phyloP scores from a whole-genome alignment of 2,888 invertebrate species.

The Scaptomyza caliginosa region DNA sequence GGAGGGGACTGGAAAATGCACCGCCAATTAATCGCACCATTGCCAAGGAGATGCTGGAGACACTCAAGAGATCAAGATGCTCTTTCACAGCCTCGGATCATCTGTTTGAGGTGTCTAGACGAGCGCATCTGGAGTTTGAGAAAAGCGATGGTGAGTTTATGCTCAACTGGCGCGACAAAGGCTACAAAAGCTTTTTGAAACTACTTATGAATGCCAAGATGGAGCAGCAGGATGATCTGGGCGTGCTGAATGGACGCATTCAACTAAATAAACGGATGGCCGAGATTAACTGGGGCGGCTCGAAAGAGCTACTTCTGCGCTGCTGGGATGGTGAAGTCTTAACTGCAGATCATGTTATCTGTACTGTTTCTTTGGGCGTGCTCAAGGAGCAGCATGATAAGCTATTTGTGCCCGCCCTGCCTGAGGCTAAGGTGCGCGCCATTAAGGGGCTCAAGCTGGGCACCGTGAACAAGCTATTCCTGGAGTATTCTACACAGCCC shows the following conservation, averaged over 20 bases:
- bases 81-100: conserved; percentile 86
- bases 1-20: conserved; percentile 52
- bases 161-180: conserved; percentile 90
- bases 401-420: conserved; percentile 85
- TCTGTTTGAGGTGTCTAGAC: conserved; percentile 88
- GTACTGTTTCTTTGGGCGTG: conserved; percentile 87
- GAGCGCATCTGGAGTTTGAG: conserved; percentile 87
- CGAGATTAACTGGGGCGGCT: conserved; percentile 64
- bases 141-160: conserved; percentile 88
- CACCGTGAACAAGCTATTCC: conserved; percentile 86
- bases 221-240: conserved; percentile 52
- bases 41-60: conserved; percentile 86
- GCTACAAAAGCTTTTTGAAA: conserved; percentile 88
- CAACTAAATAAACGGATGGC: conserved; percentile 66
- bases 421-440: conserved; percentile 84
- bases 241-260: conserved; percentile 78
- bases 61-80: conserved; percentile 85
- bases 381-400: conserved; percentile 84
- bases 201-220: conserved; percentile 85
- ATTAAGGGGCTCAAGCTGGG: conserved; percentile 86
- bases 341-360: conserved; percentile 86
- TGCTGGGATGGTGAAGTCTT: conserved; percentile 82
- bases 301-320: conserved; percentile 50
- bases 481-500: conserved; percentile 86
- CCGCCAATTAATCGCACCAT: conserved; percentile 79